Base-by-base conservation (phyloP, 1,140 invertebrate genomes). In the Diorhabda sublineata region DNA sequence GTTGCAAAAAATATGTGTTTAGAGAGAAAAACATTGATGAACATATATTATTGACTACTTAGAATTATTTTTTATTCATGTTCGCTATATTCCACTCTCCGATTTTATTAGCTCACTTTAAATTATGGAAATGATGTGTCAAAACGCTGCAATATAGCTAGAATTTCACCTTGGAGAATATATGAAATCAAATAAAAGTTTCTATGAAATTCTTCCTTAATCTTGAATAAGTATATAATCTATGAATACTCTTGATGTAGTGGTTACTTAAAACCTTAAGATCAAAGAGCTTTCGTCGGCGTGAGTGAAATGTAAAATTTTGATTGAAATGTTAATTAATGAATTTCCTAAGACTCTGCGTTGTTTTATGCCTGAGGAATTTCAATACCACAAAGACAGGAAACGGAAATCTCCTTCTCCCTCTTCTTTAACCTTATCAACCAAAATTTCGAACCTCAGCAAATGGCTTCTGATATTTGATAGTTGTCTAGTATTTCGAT, bases 321-420 rank as follows among this genome's bases (percentile, higher is more conserved):
- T n/a, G 47, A 52, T 52, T 52, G 47, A 52, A 52, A 52, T 52
- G 47, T 52, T 52, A 52, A 52, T 52, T 52, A 52, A 52, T 52
- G 6, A 52, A n/a, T 52, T 52, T 52, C 47, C 47, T 52, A n/a
- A n/a, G 47, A 8, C 47, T 52, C 47, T 52, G 47, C 6, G 47
- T 52, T 52, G 47, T 52, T 52, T 6, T 52, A 52, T n/a, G 47
- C 47, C 47, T 52, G 6, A 52, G 47, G 4, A 52, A 52, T 52
- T 52, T n/a, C 47, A 52, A 52, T 52, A 52, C 47, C 47, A n/a
- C n/a, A 52, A 52, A 52, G 47, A 52, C 47, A 52, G 47, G 47
- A 52, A 52, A 52, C 3, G 47, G 47, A 52, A 52, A 52, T 52
- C 47, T n/a, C 47, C 47, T 52, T 52, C 47, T 6, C n/a, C 47